These are phyloP conservation scores for Drosophila emarginata DNA, from an alignment of 2,888 invertebrate genomes.

Conservation along the genomic window DNA sequence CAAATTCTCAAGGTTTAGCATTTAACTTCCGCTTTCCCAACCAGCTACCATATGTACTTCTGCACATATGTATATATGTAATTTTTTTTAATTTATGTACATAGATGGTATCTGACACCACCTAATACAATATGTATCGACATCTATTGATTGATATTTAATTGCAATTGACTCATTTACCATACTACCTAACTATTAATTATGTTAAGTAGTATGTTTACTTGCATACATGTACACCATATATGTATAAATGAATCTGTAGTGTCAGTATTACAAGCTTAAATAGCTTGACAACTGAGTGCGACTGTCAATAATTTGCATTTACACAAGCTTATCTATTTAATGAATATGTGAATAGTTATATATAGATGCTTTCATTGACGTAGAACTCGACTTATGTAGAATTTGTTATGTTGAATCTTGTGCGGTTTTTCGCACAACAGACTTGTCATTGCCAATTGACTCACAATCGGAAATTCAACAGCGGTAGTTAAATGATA, in stretches of 20 bases:
- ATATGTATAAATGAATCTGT: not conserved
- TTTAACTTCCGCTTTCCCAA: conserved; percentile 14
- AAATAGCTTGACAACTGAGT: conserved; percentile 19
- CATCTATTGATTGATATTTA: conserved; percentile 56
- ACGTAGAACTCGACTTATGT: conserved; percentile 41
- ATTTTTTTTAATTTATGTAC: not conserved
- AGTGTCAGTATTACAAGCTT: conserved; percentile 25
- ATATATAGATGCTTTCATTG: conserved; percentile 34
- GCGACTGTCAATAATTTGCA: conserved; percentile 8
- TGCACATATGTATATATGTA: not conserved
- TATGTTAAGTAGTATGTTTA: conserved; percentile 37
- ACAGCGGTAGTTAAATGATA: conserved; percentile 20
- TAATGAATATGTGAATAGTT: conserved; percentile 33
- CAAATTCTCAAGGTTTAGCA: not conserved
- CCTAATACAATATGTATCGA: not conserved
- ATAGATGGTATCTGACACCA: not conserved
- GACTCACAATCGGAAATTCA: conserved; percentile 75
- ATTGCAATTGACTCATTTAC: conserved; percentile 70
- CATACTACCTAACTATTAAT: conserved; percentile 46
- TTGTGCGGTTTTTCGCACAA: conserved; percentile 31
- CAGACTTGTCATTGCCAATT: conserved; percentile 63
- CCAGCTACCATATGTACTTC: not conserved
- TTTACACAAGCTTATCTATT: conserved; percentile 6
- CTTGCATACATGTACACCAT: conserved; percentile 19
- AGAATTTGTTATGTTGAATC: conserved; percentile 35